These are phyloP conservation scores for Hepsetus odoe DNA, from an alignment of 2,113 vertebrate species.

Conservation along the genomic window DNA sequence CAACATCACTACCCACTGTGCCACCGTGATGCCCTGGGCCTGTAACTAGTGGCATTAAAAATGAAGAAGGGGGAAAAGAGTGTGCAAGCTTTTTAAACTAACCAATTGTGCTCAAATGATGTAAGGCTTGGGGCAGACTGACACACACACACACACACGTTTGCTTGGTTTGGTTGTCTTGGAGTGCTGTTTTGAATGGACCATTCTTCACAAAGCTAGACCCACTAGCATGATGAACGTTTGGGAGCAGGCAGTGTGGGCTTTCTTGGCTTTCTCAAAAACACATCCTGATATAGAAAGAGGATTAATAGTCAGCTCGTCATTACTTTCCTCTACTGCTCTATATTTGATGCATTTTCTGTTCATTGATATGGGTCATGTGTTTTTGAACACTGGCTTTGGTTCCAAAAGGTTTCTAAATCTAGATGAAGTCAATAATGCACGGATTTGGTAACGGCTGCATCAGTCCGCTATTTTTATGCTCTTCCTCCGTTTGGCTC, in stretches of 20 bases:
- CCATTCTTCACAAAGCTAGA: background rate
- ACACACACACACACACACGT: too few relatives aligned
- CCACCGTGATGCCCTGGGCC: too few relatives aligned
- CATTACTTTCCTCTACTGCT: background rate
- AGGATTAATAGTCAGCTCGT: background rate
- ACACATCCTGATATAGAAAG: background rate
- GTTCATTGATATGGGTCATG: background rate
- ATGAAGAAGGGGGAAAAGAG: too few relatives aligned
- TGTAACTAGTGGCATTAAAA: too few relatives aligned
- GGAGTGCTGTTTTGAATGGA: background rate
- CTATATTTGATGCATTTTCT: background rate
- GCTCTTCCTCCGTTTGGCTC: background rate
- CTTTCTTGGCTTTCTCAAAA: background rate
- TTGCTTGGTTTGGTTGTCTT: background rate
- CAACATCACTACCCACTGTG: too few relatives aligned
- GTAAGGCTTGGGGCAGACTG: too few relatives aligned
- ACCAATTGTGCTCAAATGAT: too few relatives aligned
- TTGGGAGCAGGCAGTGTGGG: conserved; percentile 2
- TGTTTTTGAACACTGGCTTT: background rate
- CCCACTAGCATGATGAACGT: background rate
- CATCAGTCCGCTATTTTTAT: background rate
- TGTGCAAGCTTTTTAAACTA: too few relatives aligned
- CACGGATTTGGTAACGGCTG: background rate
- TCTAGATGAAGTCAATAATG: background rate
- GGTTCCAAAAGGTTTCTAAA: conserved; percentile 1